These are phyloP conservation scores for Sciurus niger DNA, from an alignment of 2,113 vertebrate species.

Conservation along the genomic window DNA sequence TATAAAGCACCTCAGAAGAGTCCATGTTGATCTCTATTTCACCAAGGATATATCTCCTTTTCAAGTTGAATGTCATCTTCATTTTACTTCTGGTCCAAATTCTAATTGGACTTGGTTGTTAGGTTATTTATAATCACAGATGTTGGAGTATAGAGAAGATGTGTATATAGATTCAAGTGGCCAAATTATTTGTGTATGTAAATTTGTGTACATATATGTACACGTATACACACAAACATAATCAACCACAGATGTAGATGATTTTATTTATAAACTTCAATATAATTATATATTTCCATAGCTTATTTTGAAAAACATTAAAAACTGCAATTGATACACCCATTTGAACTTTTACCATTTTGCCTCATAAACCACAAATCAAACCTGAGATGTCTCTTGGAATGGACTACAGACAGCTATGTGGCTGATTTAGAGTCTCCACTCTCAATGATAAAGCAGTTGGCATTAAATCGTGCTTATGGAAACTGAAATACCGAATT, in stretches of 20 bases:
- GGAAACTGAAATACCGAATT: background rate
- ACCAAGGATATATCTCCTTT: background rate
- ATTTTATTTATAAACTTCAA: conserved; percentile 2
- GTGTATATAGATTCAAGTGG: background rate
- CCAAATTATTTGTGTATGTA: background rate
- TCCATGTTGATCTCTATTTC: background rate
- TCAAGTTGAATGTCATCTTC: conserved; percentile 1
- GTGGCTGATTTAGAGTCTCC: background rate
- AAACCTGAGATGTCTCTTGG: background rate
- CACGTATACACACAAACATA: background rate
- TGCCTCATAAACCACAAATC: background rate
- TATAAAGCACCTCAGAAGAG: conserved; percentile 28
- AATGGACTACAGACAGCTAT: background rate
- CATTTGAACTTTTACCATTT: conserved; percentile 38
- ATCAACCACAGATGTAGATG: background rate
- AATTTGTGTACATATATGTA: background rate
- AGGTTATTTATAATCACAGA: conserved; percentile 29
- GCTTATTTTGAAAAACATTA: conserved; percentile 53
- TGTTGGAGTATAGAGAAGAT: background rate
- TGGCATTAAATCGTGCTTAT: background rate
- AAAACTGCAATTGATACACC: background rate
- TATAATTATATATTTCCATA: conserved; percentile 14
- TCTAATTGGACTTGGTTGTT: background rate
- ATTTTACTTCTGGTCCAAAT: background rate
- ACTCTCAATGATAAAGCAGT: background rate